Percentiles rank a stretch among this genome's conserved stretches.
Evolutionary conservation across 1,140 invertebrate species (phyloP).

Genomic region (Reticulitermes speratus): DNA sequence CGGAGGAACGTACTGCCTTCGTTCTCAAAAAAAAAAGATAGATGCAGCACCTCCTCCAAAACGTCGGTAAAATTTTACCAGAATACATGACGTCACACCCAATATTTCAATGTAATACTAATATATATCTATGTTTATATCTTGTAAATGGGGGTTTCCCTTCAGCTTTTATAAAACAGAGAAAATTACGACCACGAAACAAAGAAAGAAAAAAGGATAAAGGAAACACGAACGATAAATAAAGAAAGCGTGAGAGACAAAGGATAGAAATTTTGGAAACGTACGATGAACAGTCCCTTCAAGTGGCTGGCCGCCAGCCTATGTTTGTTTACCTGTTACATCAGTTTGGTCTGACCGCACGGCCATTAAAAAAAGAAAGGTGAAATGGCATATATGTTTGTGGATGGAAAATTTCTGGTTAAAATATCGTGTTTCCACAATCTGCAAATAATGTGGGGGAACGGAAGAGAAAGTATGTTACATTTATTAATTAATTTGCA

Average conservation of each 20-base stretch:
- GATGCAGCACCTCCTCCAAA: too few relatives aligned
- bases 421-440: not conserved
- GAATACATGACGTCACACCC: too few relatives aligned
- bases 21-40: too few relatives aligned
- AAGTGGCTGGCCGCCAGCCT: not conserved
- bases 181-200: too few relatives aligned
- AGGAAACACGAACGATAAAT: not conserved
- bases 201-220: too few relatives aligned
- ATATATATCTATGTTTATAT: too few relatives aligned
- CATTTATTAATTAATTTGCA: not conserved
- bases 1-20: too few relatives aligned
- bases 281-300: not conserved
- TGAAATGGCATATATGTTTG: not conserved
- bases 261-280: not conserved
- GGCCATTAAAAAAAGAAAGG: not conserved
- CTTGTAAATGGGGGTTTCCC: too few relatives aligned
- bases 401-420: not conserved
- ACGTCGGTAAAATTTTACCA: too few relatives aligned
- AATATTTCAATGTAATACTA: too few relatives aligned
- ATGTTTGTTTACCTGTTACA: not conserved
- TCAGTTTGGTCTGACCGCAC: not conserved
- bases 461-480: not conserved
- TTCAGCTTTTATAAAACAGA: too few relatives aligned
- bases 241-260: not conserved
- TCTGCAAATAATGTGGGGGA: not conserved